Evolutionary conservation across 2,888 invertebrate species (phyloP), one percentile per base, ranked within the genome.

Genomic region (Amphipoea oculea): DNA sequence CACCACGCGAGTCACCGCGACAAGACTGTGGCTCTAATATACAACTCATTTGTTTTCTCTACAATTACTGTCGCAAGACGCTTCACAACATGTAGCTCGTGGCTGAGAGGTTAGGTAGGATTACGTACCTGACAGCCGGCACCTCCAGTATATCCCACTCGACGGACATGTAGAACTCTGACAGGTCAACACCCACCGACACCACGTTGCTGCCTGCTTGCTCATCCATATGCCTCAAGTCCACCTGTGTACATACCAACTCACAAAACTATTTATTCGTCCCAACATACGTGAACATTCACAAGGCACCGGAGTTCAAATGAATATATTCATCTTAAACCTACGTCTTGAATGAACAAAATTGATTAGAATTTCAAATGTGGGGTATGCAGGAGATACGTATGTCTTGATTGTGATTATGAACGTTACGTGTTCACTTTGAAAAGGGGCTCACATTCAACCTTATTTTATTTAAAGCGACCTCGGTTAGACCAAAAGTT

Each of bases 61-160:
- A 3, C 7, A 23, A 23, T 51, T 7, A 36, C 12, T 14, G 9
- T 40, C 23, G 23, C 40, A 60, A 60, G 60, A 42, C 11, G 6
- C n/a, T 6, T 70, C 9, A 23, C 36, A 54, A 23, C 51, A 7
- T 69, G 36, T 17, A 70, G n/a, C 17, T 23, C 20, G 17, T 40
- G n/a, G 17, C 11, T 3, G n/a, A 40, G 17, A 20, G n/a, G n/a
- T 12, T 29, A 48, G 71, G 54, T 29, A 42, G 60, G 12, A 65
- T 67, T 29, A 81, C 96, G 97, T 94, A 98, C 98, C 99, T 98
- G 88, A 99, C 98, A 88, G 99, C 99, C 88, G 99, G 99, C 93
- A 99, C 99, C 97, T 99, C 99, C 85, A 99, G 97, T 92, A 99
- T 99, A 97, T 99, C 99, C 99, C 99, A 99, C 96, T 99, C 99